A percentile compares a stretch with the other conserved stretches of the same genome.
Conservation (phyloP, 2,797 vertebrate genomes). For the Xiphorhynchus erythropygius region DNA sequence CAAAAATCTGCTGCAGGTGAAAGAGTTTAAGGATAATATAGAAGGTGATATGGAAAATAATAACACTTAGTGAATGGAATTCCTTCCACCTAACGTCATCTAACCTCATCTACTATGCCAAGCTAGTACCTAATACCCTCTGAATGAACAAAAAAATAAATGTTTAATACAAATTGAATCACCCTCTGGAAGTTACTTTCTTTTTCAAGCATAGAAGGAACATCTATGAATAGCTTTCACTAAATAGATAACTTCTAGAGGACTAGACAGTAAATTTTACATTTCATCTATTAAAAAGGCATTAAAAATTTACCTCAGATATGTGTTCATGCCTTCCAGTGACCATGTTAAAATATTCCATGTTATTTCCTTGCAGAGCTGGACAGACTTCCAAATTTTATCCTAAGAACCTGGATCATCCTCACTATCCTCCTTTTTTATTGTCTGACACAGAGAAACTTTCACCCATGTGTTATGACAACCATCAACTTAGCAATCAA, state of each 20-base stretch:
- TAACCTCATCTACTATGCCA: not conserved
- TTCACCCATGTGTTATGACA: not conserved
- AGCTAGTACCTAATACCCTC: accelerated
- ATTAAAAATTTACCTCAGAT: not conserved
- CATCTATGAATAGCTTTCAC: not conserved
- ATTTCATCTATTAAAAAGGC: not conserved
- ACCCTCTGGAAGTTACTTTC: not conserved
- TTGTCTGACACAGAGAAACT: not conserved
- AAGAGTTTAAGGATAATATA: not conserved
- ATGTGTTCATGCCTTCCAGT: not conserved
- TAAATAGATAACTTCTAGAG: not conserved
- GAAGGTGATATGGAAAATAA: not conserved
- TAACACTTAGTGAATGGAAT: not conserved
- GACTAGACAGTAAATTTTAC: not conserved
- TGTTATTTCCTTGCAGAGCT: not conserved
- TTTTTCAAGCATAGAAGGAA: not conserved
- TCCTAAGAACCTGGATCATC: not conserved
- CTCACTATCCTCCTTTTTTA: not conserved
- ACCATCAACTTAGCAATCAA: not conserved
- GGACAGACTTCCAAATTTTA: not conserved
- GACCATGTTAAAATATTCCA: not conserved
- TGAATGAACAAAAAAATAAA: not conserved
- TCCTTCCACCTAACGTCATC: not conserved
- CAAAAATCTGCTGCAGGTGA: not conserved
- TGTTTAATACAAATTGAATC: not conserved